Percentiles rank a stretch among this genome's conserved stretches.
Evolutionary conservation across 2,113 vertebrate genomes (phyloP).

Genomic region (Oncorhynchus masou): DNA sequence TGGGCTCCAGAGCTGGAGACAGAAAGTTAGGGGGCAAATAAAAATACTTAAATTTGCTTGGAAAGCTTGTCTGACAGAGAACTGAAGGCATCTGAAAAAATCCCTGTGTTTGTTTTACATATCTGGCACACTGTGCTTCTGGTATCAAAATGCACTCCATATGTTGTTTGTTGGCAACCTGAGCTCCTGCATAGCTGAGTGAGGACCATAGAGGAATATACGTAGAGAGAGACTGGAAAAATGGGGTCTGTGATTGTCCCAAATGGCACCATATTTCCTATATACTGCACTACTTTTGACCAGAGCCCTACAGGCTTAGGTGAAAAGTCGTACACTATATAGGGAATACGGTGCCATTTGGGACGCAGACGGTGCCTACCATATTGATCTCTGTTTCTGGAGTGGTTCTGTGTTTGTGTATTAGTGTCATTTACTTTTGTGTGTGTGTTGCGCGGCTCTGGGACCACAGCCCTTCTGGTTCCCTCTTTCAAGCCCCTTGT

Average conservation of each 20-base stretch:
- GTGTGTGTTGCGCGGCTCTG: constrained; percentile 10
- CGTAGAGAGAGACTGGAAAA: neutral
- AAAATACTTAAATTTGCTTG: constrained; percentile 40
- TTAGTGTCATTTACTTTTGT: constrained; percentile 12
- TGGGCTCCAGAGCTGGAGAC: neutral
- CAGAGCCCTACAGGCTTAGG: no score
- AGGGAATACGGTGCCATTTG: no score
- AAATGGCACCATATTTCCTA: neutral
- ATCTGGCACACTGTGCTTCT: constrained; percentile 21
- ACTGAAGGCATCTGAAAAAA: constrained; percentile 28
- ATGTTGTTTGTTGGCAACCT: constrained; percentile 27
- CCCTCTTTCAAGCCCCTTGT: constrained; percentile 72
- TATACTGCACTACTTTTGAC: neutral
- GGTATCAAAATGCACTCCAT: constrained; percentile 27
- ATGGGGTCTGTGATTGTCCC: neutral
- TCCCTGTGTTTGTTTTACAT: constrained; percentile 44
- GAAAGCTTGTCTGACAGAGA: constrained; percentile 28
- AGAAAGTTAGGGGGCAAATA: constrained; percentile 26
- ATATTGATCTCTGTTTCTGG: neutral
- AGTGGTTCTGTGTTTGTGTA: neutral
- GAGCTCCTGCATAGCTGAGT: constrained; percentile 13
- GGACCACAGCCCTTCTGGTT: constrained; percentile 32
- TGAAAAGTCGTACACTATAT: no score
- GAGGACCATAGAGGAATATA: constrained; percentile 8
- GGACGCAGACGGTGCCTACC: neutral